A percentile compares a stretch with the other conserved stretches of the same genome.
These are phyloP conservation scores for Cynoglossus semilaevis DNA, from an alignment of 2,113 vertebrate genomes.

Conservation along the genomic window DNA sequence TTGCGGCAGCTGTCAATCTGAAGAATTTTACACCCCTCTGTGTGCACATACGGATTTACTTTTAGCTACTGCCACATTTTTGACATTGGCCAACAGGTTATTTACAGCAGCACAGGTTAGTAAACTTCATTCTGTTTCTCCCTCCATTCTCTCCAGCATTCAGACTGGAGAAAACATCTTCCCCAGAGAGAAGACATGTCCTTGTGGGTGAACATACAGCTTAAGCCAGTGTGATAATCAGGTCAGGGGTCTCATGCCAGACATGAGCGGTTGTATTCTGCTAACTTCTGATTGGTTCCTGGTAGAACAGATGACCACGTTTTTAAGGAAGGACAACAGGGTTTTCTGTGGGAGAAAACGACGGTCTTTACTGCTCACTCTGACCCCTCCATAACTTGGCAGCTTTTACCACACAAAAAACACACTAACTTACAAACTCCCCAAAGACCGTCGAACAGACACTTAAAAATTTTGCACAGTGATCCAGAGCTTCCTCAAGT, in stretches of 20 bases:
- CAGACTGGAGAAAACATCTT: no score
- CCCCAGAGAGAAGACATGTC: no score
- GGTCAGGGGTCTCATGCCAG: not conserved
- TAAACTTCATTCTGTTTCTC: no score
- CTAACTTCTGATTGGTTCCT: not conserved
- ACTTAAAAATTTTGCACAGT: not conserved
- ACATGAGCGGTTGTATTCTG: not conserved
- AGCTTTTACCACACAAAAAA: not conserved
- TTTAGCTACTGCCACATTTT: no score
- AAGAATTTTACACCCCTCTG: no score
- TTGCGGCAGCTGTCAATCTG: no score
- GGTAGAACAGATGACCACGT: not conserved
- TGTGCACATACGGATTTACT: no score
- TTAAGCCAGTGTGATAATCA: not conserved
- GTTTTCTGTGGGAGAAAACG: not conserved
- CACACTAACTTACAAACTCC: not conserved
- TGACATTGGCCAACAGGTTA: no score
- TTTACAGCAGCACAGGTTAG: no score
- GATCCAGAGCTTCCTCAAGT: not conserved
- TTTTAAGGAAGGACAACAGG: not conserved
- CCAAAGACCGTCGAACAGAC: not conserved
- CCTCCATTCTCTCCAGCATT: no score
- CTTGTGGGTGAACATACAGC: no score
- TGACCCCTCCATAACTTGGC: not conserved
- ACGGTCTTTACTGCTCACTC: not conserved